A percentile compares a stretch with the other conserved stretches of the same genome.
phyloP scores from a whole-genome alignment of 2,113 vertebrate species.

The Pomatostomus ruficeps region DNA sequence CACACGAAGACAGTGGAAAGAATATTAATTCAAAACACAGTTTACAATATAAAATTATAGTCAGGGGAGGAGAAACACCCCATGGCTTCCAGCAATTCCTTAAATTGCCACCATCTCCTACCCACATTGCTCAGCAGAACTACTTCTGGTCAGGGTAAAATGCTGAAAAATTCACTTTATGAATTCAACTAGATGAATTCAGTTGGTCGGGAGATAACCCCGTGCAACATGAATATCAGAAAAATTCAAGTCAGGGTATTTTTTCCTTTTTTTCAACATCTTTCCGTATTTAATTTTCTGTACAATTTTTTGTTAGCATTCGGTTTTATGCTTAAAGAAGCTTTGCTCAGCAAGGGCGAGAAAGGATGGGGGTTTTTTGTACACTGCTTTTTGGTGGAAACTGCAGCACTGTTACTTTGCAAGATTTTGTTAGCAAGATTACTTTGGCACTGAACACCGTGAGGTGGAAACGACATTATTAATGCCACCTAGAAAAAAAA shows the following conservation, averaged over 20 bases:
- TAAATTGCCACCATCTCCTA: neutral
- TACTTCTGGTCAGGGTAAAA: neutral
- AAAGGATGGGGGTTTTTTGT: neutral
- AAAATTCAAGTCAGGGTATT: rapidly evolving
- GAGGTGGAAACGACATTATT: rapidly evolving
- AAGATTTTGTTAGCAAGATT: too few species aligned
- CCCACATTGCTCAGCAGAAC: neutral
- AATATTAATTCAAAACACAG: neutral
- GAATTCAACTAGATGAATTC: neutral
- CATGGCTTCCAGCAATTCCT: neutral
- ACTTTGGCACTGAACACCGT: neutral
- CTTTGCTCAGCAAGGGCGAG: rapidly evolving
- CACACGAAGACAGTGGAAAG: neutral
- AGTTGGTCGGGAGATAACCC: neutral
- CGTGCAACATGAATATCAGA: rapidly evolving
- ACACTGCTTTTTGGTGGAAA: rapidly evolving
- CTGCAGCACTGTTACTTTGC: rapidly evolving
- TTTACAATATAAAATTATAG: neutral
- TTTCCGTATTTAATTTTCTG: neutral
- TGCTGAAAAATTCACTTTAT: neutral
- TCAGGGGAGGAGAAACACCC: rapidly evolving
- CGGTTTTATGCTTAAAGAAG: rapidly evolving
- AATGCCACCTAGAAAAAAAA: rapidly evolving
- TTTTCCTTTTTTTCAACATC: neutral
- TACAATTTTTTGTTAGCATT: neutral